Percentiles rank a stretch among this genome's conserved stretches.
phyloP scores from a whole-genome alignment of 2,888 invertebrate genomes.

The Pachymerium ferrugineum region DNA sequence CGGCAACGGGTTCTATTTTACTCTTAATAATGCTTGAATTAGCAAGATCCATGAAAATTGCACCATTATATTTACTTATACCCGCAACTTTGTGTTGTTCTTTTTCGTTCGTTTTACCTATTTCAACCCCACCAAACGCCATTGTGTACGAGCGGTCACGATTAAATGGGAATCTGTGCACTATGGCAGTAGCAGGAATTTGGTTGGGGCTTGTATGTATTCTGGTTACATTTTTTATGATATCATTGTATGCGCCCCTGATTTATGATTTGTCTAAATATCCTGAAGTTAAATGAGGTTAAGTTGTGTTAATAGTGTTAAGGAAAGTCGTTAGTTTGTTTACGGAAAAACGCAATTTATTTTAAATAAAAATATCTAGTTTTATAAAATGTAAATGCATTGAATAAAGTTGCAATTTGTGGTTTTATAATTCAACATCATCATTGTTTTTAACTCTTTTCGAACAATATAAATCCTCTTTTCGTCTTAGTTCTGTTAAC shows the following conservation, averaged over 20 bases:
- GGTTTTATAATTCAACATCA: neutral
- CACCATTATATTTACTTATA: neutral
- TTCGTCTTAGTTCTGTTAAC: neutral
- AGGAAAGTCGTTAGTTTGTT: too few species aligned
- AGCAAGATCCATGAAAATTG: neutral
- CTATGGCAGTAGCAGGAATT: neutral
- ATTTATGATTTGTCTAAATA: too few species aligned
- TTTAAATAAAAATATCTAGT: neutral
- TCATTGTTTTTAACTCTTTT: too few species aligned
- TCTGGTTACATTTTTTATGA: neutral
- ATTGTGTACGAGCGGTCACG: neutral
- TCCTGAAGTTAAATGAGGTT: too few species aligned
- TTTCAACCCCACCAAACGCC: conserved; percentile 7
- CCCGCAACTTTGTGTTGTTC: neutral
- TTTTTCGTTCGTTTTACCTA: neutral
- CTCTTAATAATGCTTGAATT: neutral
- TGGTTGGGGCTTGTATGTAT: neutral
- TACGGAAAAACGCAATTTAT: too few species aligned
- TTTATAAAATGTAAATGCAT: neutral
- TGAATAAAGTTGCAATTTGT: too few species aligned
- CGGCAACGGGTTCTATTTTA: neutral
- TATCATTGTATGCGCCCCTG: neutral
- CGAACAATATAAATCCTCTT: neutral
- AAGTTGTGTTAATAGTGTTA: too few species aligned
- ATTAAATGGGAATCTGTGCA: neutral